A percentile compares a stretch with the other conserved stretches of the same genome.
These are phyloP conservation scores for Strigamia transsilvanica DNA, from an alignment of 2,888 invertebrate genomes.

Conservation along the genomic window DNA sequence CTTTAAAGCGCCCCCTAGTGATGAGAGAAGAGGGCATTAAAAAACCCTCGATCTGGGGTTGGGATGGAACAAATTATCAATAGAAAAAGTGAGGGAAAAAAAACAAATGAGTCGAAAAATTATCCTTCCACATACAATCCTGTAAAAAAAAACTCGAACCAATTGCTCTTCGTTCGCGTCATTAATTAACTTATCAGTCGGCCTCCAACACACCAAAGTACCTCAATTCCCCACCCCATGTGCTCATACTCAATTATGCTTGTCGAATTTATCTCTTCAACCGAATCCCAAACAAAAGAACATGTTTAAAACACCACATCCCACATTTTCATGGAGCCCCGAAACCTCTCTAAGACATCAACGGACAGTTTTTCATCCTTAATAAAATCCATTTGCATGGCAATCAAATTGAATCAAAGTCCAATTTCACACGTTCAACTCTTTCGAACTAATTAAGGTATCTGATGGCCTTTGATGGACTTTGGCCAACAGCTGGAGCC, in stretches of 20 bases:
- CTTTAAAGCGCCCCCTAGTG: conserved; percentile 44
- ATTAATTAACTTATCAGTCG: conserved; percentile 52
- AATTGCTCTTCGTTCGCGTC: conserved; percentile 50
- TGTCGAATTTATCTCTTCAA: conserved; percentile 42
- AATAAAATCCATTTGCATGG: neutral
- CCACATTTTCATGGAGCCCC: neutral
- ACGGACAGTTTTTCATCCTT: neutral
- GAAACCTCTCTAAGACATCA: neutral
- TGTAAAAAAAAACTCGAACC: conserved; percentile 11
- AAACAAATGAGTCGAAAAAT: conserved; percentile 44
- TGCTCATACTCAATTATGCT: conserved; percentile 44
- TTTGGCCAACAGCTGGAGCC: conserved; percentile 39
- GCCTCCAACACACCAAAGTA: conserved; percentile 44
- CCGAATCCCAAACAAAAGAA: conserved; percentile 39
- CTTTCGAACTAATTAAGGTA: conserved; percentile 13
- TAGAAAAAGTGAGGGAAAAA: neutral
- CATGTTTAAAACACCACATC: conserved; percentile 28
- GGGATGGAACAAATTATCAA: conserved; percentile 39
- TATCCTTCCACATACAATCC: neutral
- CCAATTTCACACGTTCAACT: conserved; percentile 7
- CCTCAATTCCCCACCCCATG: conserved; percentile 37
- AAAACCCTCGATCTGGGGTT: conserved; percentile 41
- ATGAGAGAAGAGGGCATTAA: conserved; percentile 28
- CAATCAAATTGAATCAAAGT: neutral
- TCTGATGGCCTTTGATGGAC: conserved; percentile 25